Conservation (phyloP, 1,140 invertebrate genomes). For the Chironomus striatipennis region DNA sequence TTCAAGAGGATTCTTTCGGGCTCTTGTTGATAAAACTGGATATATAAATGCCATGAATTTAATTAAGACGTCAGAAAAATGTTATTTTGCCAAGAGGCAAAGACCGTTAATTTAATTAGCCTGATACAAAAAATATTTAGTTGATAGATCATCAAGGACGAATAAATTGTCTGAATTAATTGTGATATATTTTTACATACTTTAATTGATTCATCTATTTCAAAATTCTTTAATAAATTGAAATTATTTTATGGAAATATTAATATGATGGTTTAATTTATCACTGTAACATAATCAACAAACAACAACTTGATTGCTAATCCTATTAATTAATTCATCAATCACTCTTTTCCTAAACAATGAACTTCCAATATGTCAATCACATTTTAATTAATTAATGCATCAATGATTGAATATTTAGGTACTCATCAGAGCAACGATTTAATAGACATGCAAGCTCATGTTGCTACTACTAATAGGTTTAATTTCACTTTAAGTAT, state of each 20-base stretch:
- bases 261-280: too few relatives aligned
- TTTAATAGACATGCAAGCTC: neutral
- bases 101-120: too few relatives aligned
- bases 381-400: neutral
- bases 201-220: too few relatives aligned
- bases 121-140: too few relatives aligned
- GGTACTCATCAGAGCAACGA: too few relatives aligned
- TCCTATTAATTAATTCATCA: neutral
- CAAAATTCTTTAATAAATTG: too few relatives aligned
- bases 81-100: constrained; percentile 4
- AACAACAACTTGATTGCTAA: neutral
- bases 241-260: too few relatives aligned
- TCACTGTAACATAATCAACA: too few relatives aligned
- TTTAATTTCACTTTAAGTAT: neutral
- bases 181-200: too few relatives aligned
- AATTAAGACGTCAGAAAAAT: constrained; percentile 36
- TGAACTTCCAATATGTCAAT: neutral
- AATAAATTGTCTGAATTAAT: too few relatives aligned
- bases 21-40: constrained; percentile 49
- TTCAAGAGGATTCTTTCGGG: constrained; percentile 41
- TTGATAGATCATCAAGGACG: too few relatives aligned
- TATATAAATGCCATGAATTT: constrained; percentile 37
- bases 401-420: too few relatives aligned
- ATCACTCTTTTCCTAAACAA: neutral
- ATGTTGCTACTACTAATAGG: neutral